Conservation (phyloP, 2,888 invertebrate species). For the Anodontia alba region DNA sequence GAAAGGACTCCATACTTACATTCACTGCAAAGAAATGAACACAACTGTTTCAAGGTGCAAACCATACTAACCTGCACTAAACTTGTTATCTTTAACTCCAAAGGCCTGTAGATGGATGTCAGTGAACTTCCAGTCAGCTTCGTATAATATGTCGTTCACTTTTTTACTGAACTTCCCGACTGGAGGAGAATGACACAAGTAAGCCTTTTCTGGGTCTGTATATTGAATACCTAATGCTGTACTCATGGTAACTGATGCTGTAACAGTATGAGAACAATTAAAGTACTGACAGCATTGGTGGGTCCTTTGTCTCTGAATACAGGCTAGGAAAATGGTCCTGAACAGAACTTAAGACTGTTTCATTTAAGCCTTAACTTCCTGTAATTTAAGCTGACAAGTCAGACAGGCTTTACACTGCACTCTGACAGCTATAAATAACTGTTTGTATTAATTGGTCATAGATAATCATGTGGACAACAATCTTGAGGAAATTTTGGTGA, state of each 20-base stretch:
- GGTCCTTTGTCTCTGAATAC: too few relatives aligned
- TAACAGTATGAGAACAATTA: background rate
- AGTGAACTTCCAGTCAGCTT: constrained; percentile 1
- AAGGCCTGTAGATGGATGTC: constrained; percentile 34
- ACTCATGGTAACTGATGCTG: background rate
- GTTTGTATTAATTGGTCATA: too few relatives aligned
- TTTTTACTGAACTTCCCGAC: background rate
- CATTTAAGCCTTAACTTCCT: too few relatives aligned
- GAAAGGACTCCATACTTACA: background rate
- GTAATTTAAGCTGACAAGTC: too few relatives aligned
- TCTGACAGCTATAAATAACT: too few relatives aligned
- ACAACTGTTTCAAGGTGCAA: background rate
- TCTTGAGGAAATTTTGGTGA: too few relatives aligned
- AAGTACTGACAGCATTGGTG: too few relatives aligned
- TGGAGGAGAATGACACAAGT: constrained; percentile 13
- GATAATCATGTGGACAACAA: too few relatives aligned
- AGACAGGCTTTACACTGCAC: too few relatives aligned
- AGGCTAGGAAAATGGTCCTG: too few relatives aligned
- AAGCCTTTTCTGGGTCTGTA: constrained; percentile 9
- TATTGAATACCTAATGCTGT: background rate
- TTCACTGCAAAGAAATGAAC: background rate
- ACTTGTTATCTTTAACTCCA: constrained; percentile 23
- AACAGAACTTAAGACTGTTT: too few relatives aligned
- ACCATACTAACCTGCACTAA: constrained; percentile 19
- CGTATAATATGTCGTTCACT: background rate